Base-by-base conservation (phyloP, 2,888 invertebrate genomes). In the Nezara viridula region DNA sequence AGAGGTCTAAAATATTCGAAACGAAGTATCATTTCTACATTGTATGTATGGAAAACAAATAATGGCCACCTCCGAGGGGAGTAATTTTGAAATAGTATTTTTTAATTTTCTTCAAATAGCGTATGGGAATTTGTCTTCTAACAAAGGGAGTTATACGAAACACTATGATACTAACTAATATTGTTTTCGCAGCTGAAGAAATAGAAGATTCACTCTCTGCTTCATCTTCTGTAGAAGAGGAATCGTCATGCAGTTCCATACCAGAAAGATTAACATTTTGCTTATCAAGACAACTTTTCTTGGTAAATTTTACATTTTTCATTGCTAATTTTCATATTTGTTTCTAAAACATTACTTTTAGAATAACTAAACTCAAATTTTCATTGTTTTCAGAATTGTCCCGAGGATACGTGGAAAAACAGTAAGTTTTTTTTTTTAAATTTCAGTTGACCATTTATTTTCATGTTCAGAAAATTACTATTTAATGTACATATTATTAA, bases 241-340 rank as follows among this genome's bases (percentile, higher is more conserved):
- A 90, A 37, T 87, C 87, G 24, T 37, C 89, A 19, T 90, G 90
- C 86, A 73, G 86, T n/a, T 85, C 89, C 21, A 73, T 86, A n/a
- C 90, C 90, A 16, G 90, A 90, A 50, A 89, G 88, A 40, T 88
- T 89, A 85, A 90, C 90, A 27, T 90, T 89, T 55, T 90, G 90
- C 47, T 52, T 90, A 27, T 86, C 89, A 52, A 89, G 90, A 40
- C 86, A 90, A 55, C 90, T 90, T 27, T 90, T 90, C 86, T 60
- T 90, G 90, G 90, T 90, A 85, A 50, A 60, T 32, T 37, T 60
- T 86, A n/a, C 24, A 77, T 21, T 5, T 40, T 81, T 81, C 2
- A 2, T 44, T 44, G 44, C 44, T 7, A 44, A 44, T 10, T 44
- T 44, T 7, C 5, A 7, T 44, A 44, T 44, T n/a, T n/a, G n/a